Evolutionary conservation across 2,113 vertebrate species (phyloP).

Genomic region (Herpailurus yagouaroundi): DNA sequence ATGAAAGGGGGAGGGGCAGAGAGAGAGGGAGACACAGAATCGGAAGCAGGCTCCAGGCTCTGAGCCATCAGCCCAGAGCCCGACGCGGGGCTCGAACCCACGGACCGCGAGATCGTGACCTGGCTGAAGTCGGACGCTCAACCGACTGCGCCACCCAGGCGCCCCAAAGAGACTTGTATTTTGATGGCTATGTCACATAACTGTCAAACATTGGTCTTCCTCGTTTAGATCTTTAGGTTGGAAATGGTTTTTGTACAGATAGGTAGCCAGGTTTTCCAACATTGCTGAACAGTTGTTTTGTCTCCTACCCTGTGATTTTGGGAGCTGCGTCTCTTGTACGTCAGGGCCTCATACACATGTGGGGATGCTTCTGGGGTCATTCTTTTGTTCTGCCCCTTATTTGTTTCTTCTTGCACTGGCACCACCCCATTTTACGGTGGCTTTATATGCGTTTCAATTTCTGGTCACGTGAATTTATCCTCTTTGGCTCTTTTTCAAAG

Average conservation of each 20-base stretch:
- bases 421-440: not conserved
- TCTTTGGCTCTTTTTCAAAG: slow-evolving; percentile 5
- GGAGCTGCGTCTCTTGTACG: not conserved
- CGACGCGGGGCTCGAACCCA: too few relatives aligned
- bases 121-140: too few relatives aligned
- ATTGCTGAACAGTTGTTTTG: not conserved
- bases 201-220: not conserved
- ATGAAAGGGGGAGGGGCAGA: too few relatives aligned
- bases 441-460: not conserved
- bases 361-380: not conserved
- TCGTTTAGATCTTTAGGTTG: not conserved
- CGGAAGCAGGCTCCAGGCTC: too few relatives aligned
- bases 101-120: too few relatives aligned
- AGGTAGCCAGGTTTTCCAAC: not conserved
- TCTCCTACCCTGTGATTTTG: not conserved
- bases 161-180: not conserved
- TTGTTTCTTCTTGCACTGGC: not conserved
- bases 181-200: not conserved
- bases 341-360: not conserved
- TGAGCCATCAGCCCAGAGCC: too few relatives aligned
- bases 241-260: not conserved
- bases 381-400: not conserved
- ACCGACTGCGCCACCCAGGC: too few relatives aligned
- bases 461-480: not conserved
- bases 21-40: too few relatives aligned